These are phyloP conservation scores for Perithous albicinctus DNA, from an alignment of 2,888 invertebrate genomes.

Conservation along the genomic window DNA sequence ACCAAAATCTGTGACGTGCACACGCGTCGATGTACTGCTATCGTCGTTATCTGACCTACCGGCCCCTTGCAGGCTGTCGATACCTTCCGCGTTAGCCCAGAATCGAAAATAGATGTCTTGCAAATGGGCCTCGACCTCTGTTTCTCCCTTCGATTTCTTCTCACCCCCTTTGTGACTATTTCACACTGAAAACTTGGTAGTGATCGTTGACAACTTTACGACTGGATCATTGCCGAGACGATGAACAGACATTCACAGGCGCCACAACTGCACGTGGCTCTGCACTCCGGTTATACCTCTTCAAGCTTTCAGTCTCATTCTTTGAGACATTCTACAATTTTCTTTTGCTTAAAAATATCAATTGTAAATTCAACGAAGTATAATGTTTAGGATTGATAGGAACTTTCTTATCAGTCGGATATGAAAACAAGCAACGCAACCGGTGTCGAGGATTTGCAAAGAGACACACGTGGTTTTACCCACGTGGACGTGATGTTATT, in stretches of 20 bases:
- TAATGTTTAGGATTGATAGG: too few species aligned
- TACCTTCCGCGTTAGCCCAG: constrained; percentile 65
- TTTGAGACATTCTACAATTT: constrained; percentile 18
- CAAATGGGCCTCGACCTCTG: constrained; percentile 62
- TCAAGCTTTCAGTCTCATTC: not conserved
- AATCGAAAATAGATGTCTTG: constrained; percentile 72
- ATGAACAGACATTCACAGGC: constrained; percentile 45
- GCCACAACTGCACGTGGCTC: constrained; percentile 51
- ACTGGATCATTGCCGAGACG: constrained; percentile 50
- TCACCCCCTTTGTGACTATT: constrained; percentile 32
- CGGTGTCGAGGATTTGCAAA: constrained; percentile 56
- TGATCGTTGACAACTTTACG: constrained; percentile 51
- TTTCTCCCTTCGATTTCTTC: constrained; percentile 61
- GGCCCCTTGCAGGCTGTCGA: constrained; percentile 58
- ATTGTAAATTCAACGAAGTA: too few species aligned
- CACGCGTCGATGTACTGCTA: constrained; percentile 56
- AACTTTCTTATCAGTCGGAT: too few species aligned
- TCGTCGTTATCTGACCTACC: constrained; percentile 55
- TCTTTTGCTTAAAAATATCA: constrained; percentile 6
- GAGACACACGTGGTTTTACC: constrained; percentile 74
- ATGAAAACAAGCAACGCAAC: constrained; percentile 45
- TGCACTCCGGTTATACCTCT: not conserved
- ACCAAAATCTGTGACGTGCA: constrained; percentile 70
- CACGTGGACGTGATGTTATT: constrained; percentile 82
- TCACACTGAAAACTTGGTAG: constrained; percentile 25